phyloP scores from a whole-genome alignment of 2,797 vertebrate genomes.

The Limosa lapponica region DNA sequence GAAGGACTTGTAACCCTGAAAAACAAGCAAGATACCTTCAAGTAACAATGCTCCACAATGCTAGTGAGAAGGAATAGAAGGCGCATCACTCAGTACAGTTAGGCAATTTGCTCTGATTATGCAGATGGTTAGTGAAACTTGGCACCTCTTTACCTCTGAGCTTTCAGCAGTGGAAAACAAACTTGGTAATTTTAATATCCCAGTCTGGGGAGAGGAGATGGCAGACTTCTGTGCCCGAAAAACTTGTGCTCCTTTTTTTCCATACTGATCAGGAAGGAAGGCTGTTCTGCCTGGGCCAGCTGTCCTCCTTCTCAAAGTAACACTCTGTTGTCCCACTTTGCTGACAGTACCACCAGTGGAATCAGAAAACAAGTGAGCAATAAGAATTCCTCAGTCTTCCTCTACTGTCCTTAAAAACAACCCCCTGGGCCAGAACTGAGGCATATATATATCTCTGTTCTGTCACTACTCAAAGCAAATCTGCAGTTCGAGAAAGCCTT shows the following conservation, averaged over 20 bases:
- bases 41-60: not conserved
- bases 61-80: not conserved
- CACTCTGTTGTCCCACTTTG: not conserved
- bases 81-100: conserved; percentile 30
- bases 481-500: not conserved
- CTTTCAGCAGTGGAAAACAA: conserved; percentile 23
- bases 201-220: not conserved
- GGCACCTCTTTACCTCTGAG: not conserved
- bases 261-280: not conserved
- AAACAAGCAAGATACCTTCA: conserved; percentile 8
- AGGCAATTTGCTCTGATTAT: conserved; percentile 47
- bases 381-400: not conserved
- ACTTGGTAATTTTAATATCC: not conserved
- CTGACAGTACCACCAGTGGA: not conserved
- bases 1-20: not conserved
- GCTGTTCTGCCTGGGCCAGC: not conserved
- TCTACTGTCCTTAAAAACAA: not conserved
- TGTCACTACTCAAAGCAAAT: not conserved
- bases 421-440: not conserved
- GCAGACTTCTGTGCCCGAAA: not conserved
- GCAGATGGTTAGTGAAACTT: conserved; percentile 35
- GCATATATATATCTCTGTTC: not conserved
- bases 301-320: not conserved
- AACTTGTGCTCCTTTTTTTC: not conserved
- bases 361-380: not conserved